Percentiles rank a stretch among this genome's conserved stretches.
phyloP scores from a whole-genome alignment of 1,140 invertebrate species.

The Samia ricini region DNA sequence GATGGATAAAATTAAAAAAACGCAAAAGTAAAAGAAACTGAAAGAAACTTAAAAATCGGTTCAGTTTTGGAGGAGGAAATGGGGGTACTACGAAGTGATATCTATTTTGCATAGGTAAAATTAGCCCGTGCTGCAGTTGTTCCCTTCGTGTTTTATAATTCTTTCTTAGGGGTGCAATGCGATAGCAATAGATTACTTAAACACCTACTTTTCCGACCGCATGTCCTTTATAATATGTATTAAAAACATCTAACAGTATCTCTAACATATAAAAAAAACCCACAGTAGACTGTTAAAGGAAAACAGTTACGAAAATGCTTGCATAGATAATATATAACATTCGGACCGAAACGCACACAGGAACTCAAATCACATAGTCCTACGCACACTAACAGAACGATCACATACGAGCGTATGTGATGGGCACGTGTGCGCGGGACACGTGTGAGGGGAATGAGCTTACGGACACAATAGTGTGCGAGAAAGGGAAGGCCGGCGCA shows the following conservation, averaged over 20 bases:
- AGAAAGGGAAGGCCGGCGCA: slow-evolving; percentile 66
- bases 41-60: too few relatives aligned
- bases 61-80: too few relatives aligned
- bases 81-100: too few relatives aligned
- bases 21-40: too few relatives aligned
- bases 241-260: slow-evolving; percentile 1
- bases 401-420: slow-evolving; percentile 61
- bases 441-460: slow-evolving; percentile 38
- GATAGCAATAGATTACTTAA: neutral
- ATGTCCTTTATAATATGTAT: slow-evolving; percentile 5
- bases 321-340: slow-evolving; percentile 66
- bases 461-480: slow-evolving; percentile 28
- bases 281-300: slow-evolving; percentile 29
- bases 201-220: neutral
- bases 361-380: slow-evolving; percentile 36
- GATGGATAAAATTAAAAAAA: too few relatives aligned
- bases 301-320: slow-evolving; percentile 63
- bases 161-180: too few relatives aligned
- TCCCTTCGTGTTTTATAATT: too few relatives aligned
- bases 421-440: slow-evolving; percentile 56
- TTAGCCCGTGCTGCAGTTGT: too few relatives aligned
- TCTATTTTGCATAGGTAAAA: too few relatives aligned
- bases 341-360: slow-evolving; percentile 67
- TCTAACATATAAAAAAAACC: neutral
- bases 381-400: slow-evolving; percentile 29